These are phyloP conservation scores for Adrianichthys oophorus DNA, from an alignment of 2,797 vertebrate genomes.

Conservation along the genomic window DNA sequence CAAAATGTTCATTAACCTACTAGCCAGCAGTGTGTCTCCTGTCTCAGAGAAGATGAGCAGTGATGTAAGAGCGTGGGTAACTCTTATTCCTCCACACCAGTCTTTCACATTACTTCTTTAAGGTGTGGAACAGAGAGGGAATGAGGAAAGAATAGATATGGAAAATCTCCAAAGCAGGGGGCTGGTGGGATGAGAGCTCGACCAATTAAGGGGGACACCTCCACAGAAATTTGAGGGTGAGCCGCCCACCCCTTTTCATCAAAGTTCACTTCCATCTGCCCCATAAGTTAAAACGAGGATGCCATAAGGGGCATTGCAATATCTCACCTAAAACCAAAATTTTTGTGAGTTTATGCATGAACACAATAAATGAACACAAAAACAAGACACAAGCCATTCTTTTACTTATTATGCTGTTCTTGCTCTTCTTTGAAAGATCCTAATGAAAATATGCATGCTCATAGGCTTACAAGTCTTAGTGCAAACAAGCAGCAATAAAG, in stretches of 20 bases:
- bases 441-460: too few relatives aligned
- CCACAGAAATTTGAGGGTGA: constrained; percentile 67
- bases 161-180: constrained; percentile 71
- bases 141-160: constrained; percentile 61
- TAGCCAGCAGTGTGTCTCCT: constrained; percentile 54
- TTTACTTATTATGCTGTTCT: too few relatives aligned
- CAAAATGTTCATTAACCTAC: constrained; percentile 74
- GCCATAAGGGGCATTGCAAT: constrained; percentile 44
- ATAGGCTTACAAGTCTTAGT: too few relatives aligned
- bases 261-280: constrained; percentile 56
- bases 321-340: constrained; percentile 40
- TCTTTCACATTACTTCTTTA: constrained; percentile 63
- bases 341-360: constrained; percentile 6
- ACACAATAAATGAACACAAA: neutral
- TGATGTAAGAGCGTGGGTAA: constrained; percentile 33
- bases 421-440: too few relatives aligned
- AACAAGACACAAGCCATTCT: neutral
- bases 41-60: constrained; percentile 47
- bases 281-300: constrained; percentile 58
- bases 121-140: constrained; percentile 28
- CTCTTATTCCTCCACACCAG: constrained; percentile 52
- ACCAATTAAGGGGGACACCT: constrained; percentile 74
- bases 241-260: constrained; percentile 60
- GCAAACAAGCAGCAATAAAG: too few relatives aligned
- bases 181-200: constrained; percentile 68